Base-by-base conservation (phyloP, 2,797 vertebrate species). In the Psittacula derbiana region DNA sequence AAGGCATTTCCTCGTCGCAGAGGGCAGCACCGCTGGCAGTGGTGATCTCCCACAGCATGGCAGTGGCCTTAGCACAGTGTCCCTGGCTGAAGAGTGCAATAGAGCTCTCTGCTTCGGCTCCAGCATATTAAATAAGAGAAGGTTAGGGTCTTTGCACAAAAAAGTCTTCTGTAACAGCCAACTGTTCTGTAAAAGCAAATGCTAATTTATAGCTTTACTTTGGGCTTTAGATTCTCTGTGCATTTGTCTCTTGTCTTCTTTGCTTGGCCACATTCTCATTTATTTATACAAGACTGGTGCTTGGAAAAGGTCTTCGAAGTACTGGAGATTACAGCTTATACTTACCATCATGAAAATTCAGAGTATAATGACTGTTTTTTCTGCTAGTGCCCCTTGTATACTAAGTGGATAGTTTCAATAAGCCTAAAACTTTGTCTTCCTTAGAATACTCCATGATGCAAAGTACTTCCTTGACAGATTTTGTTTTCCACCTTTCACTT, bases 21-120 rank as follows among this genome's bases (percentile, higher is more conserved):
- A 52, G 43, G n/a, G 28, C 60, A 78, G 38, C 66, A 13, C 47
- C 18, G 15, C 30, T 1, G 2, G 16, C 46, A 55, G 16, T 7
- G 11, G 38, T 28, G 17, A 60, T 18, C 7, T 53, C 44, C 61
- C 38, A 44, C 50, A 16, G 47, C 27, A 44, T 6, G 50, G 33
- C 44, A 28, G 38, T 19, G 38, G 62, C 57, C 46, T 33, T 33
- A 11, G 62, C 49, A 8, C 50, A 44, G 40, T 14, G 40, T 38
- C 40, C 75, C 31, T 1, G 6, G 28, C 60, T 52, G 24, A 30
- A 36, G 43, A 17, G 11, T 0, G 0, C 30, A 10, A 24, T 0
- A 25, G 21, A 24, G 55, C 19, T 30, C 21, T 11, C 43, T 28
- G 43, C 61, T 64, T 33, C 4, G 58, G 25, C 19, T n/a, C 44